Conservation (phyloP, 2,113 vertebrate genomes). For the Turnix velox region DNA sequence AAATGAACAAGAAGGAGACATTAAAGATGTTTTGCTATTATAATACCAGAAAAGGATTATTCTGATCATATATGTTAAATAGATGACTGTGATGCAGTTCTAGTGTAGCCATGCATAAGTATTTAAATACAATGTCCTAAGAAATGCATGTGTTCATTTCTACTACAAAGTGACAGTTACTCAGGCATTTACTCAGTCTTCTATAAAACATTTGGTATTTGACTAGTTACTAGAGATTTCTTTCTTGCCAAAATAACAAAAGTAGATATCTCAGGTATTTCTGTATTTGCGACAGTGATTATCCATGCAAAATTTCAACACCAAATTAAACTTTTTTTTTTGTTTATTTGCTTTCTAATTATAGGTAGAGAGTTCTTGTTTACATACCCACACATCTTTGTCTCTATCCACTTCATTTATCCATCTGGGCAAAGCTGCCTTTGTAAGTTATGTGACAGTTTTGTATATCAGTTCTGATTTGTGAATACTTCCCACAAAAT, state of each 20-base stretch:
- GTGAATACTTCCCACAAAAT: not conserved
- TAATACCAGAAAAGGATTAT: not conserved
- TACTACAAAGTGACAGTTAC: not conserved
- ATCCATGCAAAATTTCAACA: not conserved
- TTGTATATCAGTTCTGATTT: not conserved
- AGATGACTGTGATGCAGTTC: not conserved
- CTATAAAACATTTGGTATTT: not conserved
- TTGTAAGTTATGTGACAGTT: not conserved
- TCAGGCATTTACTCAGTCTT: not conserved
- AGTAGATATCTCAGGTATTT: not conserved
- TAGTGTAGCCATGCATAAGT: not conserved
- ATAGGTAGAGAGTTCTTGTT: not conserved
- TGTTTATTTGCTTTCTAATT: not conserved
- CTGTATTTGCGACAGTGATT: not conserved
- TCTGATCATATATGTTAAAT: not conserved
- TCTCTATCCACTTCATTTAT: not conserved
- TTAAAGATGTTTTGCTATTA: not conserved
- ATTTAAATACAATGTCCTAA: not conserved
- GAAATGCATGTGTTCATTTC: not conserved
- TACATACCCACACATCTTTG: not conserved
- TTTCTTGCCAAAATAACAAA: not conserved
- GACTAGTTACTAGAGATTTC: not conserved
- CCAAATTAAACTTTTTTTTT: not conserved
- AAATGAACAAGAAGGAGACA: not conserved
- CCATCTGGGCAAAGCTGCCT: not conserved